phyloP scores from a whole-genome alignment of 2,888 invertebrate species.

The Augiades crinisus region DNA sequence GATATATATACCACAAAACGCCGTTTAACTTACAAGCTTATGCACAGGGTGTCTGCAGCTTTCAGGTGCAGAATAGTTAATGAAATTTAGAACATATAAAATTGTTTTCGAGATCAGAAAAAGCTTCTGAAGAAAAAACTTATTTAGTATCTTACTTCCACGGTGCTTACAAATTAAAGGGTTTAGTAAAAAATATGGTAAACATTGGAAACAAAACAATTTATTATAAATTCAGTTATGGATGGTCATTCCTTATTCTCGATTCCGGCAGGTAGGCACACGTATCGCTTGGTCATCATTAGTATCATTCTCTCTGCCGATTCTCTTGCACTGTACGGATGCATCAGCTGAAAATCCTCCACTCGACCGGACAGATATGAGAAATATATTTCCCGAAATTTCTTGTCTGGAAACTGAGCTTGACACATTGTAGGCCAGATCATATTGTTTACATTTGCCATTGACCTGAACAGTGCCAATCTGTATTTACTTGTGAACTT shows the following conservation, averaged over 20 bases:
- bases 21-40: too few species aligned
- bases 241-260: slow-evolving; percentile 30
- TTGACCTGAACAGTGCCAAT: slow-evolving; percentile 48
- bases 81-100: too few species aligned
- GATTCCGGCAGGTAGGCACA: slow-evolving; percentile 50
- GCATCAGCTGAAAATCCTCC: slow-evolving; percentile 55
- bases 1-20: too few species aligned
- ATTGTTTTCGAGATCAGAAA: too few species aligned
- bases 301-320: slow-evolving; percentile 41
- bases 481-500: slow-evolving; percentile 48
- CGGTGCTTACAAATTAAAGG: too few species aligned
- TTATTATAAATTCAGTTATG: not conserved
- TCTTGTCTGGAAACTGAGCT: slow-evolving; percentile 62
- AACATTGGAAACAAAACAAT: too few species aligned
- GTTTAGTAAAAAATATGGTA: too few species aligned
- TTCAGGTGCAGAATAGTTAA: too few species aligned
- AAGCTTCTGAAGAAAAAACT: too few species aligned
- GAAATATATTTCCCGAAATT: slow-evolving; percentile 67
- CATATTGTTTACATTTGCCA: slow-evolving; percentile 55
- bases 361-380: slow-evolving; percentile 53
- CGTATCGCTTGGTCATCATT: slow-evolving; percentile 46
- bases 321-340: slow-evolving; percentile 54
- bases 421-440: slow-evolving; percentile 69
- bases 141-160: too few species aligned
- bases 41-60: too few species aligned